Evolutionary conservation across 2,797 vertebrate species (phyloP), one percentile per base, ranked within the genome.

Genomic region (Gouania willdenowi): DNA sequence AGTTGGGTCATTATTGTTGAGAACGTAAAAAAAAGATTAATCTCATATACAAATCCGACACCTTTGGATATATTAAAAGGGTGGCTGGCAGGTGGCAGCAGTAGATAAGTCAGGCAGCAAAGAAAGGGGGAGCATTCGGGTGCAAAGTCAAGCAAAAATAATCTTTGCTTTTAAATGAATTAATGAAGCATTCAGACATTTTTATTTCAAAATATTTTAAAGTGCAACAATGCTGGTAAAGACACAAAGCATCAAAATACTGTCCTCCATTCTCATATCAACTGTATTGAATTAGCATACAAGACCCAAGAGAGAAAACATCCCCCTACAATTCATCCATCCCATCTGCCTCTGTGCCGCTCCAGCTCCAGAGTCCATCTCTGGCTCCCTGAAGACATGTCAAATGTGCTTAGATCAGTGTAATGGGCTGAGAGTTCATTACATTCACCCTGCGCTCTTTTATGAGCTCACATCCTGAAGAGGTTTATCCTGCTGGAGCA

Each of bases 381-480:
- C 29, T 34, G 51, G 63, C 62, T 82, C 75, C 66, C 77, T 62
- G 52, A 83, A 81, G 82, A 82, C 79, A 75, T 77, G 82, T 83
- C 82, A 83, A 77, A 83, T 79, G 77, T 73, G 73, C 64, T 81
- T 75, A 75, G 74, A 80, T 85, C 77, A 83, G 81, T 78, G 81
- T 83, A 85, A 82, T 84, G 81, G 79, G 76, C 79, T 80, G 73
- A 71, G 76, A 85, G 82, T 84, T 85, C 82, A 85, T 85, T 87
- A 84, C 82, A 77, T 77, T 66, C 69, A 65, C 73, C 71, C 77
- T 65, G 67, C 61, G 77, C 79, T 69, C 70, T 81, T 86, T 88
- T 87, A 88, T 85, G 83, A 83, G 85, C 85, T 89, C 86, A 85
- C 67, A 80, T 87, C 78, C 71, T 75, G 72, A 62, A 82, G 74